A percentile compares a stretch with the other conserved stretches of the same genome.
Evolutionary conservation across 2,888 invertebrate genomes (phyloP).

Genomic region (Agrotis ipsilon): DNA sequence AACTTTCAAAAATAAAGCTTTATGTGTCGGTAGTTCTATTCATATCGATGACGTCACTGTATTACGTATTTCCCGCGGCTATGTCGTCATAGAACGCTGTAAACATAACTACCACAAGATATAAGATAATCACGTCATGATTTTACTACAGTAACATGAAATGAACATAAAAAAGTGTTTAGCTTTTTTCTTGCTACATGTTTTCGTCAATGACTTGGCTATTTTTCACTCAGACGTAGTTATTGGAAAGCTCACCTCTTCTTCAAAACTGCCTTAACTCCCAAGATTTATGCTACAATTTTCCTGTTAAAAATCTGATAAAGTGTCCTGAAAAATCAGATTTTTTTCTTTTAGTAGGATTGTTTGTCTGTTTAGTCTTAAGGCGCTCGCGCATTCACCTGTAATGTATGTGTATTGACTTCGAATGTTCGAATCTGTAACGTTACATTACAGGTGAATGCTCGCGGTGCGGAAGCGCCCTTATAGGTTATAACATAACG

Average conservation of each 20-base stretch:
- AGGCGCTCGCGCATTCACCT: too few species aligned
- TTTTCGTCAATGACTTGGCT: conserved; percentile 15
- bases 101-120: conserved; percentile 10
- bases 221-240: background rate
- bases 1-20: conserved; percentile 15
- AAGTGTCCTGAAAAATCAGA: too few species aligned
- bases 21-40: conserved; percentile 31
- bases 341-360: too few species aligned
- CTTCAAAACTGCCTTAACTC: background rate
- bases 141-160: conserved; percentile 13
- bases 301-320: background rate
- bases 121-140: conserved; percentile 27
- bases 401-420: too few species aligned
- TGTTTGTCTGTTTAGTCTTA: too few species aligned
- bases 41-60: conserved; percentile 41
- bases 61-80: conserved; percentile 15
- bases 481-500: too few species aligned
- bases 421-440: too few species aligned
- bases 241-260: background rate
- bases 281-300: background rate
- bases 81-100: conserved; percentile 33
- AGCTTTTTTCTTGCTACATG: conserved; percentile 16
- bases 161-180: conserved; percentile 7
- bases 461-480: too few species aligned
- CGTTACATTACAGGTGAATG: too few species aligned